Evolutionary conservation across 2,888 invertebrate genomes (phyloP).

Genomic region (Tinea pellionella): DNA sequence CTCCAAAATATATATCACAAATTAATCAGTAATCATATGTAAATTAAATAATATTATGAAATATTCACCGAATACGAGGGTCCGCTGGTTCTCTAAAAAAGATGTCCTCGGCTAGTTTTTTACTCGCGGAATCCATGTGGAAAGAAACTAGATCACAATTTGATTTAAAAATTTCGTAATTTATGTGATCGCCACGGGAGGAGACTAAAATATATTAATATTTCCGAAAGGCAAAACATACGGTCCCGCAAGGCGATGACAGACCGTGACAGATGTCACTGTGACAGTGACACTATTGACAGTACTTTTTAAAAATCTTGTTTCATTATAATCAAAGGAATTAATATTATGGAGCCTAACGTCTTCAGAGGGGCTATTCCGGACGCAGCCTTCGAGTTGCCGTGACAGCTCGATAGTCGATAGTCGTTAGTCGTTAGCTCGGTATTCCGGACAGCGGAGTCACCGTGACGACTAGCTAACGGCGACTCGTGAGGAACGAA

Average conservation of each 20-base stretch:
- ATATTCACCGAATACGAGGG: constrained; percentile 68
- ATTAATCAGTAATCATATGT: background rate
- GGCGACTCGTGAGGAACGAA: no score
- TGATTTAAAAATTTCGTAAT: background rate
- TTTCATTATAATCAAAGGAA: background rate
- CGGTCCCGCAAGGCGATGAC: background rate
- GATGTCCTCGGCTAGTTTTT: constrained; percentile 72
- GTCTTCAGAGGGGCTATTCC: no score
- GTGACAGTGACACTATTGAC: background rate
- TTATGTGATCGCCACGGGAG: background rate
- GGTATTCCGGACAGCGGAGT: no score
- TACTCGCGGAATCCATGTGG: constrained; percentile 69
- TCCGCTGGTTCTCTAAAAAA: constrained; percentile 73
- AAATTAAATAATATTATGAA: background rate
- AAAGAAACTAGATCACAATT: constrained; percentile 17
- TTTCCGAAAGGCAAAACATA: background rate
- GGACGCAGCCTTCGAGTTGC: no score
- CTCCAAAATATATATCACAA: background rate
- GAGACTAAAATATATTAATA: background rate
- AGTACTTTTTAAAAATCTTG: no score
- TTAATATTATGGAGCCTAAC: no score
- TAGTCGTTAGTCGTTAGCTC: no score
- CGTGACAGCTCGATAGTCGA: no score
- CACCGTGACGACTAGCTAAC: no score
- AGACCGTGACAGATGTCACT: background rate